Percentiles rank a stretch among this genome's conserved stretches.
These are phyloP conservation scores for Drosophila insularis DNA, from an alignment of 1,140 invertebrate genomes.

Conservation along the genomic window DNA sequence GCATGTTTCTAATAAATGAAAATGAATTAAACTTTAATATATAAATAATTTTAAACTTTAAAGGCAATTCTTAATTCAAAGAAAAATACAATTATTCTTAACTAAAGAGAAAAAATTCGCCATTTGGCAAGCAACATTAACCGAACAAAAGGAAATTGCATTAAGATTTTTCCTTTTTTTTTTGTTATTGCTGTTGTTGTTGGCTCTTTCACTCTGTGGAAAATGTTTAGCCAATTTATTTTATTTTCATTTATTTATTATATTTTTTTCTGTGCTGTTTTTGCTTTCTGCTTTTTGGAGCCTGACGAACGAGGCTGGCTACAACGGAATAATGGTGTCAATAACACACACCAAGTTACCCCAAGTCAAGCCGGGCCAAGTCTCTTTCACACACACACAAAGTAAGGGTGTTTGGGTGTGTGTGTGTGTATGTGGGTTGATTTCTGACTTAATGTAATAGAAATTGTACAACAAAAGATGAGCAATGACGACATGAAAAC, in stretches of 20 bases:
- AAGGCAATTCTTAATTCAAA: too few species aligned
- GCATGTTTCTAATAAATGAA: too few species aligned
- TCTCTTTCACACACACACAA: background rate
- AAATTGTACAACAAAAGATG: conserved; percentile 77
- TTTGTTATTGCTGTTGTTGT: background rate
- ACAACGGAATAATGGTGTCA: conserved; percentile 69
- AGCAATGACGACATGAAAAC: conserved; percentile 75
- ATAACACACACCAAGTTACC: conserved; percentile 54
- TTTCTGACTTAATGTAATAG: conserved; percentile 71
- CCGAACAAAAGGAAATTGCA: conserved; percentile 48
- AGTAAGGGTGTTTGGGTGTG: background rate
- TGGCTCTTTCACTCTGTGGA: conserved; percentile 14
- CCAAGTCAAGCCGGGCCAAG: conserved; percentile 20
- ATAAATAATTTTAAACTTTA: too few species aligned
- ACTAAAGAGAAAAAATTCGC: background rate
- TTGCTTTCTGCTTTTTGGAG: conserved; percentile 32
- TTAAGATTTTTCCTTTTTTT: conserved; percentile 43
- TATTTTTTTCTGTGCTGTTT: conserved; percentile 24
- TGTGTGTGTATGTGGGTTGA: conserved; percentile 24
- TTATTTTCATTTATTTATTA: background rate
- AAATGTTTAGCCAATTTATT: conserved; percentile 56
- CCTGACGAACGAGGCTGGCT: conserved; percentile 29
- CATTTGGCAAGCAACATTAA: conserved; percentile 20
- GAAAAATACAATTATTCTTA: background rate
- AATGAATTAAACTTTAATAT: too few species aligned